Base-by-base conservation (phyloP, 2,797 vertebrate genomes). In the Eutrigla gurnardus region DNA sequence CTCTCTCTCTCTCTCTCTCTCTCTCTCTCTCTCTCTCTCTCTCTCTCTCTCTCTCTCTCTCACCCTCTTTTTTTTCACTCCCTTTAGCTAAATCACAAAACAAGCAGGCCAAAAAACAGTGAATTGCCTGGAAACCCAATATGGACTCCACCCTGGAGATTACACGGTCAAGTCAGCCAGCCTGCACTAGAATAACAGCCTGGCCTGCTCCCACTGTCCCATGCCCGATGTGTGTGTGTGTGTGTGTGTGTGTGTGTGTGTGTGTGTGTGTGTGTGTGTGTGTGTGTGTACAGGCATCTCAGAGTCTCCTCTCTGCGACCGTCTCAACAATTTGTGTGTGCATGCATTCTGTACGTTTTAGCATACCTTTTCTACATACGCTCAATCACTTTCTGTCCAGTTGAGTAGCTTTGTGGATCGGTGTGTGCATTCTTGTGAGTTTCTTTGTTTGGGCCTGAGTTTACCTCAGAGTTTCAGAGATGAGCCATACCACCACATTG, bases 71-170 rank as follows among this genome's bases (percentile, higher is more conserved):
- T 25, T 78, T 87, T 75, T 81, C 25, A 25, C 73, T 84, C 80
- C 82, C 79, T 87, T 79, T 67, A 84, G 75, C 87, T 77, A 86
- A 82, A 87, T 92, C 83, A 86, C 87, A 92, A 92, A 93, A 91
- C 85, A 91, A 89, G 75, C 64, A 4, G 75, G 77, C 80, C 90
- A 91, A 90, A 54, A 91, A 89, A 80, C 80, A 85, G 70, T 86
- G 82, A 86, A 93, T 86, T 93, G 91, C 90, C 77, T 89, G 49
- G 92, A 93, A 95, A 95, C 93, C 89, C 78, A 93, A 94, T 93
- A 91, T 78, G 89, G 84, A 88, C 94, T 94, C 94, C 93, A 95
- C 93, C 94, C 93, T 93, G 81, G 69, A 93, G 93, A 94, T 95
- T 94, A 94, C 93, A 94, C 80, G 75, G 89, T 93, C 86, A 86